Percentiles rank a stretch among this genome's conserved stretches.
Conservation (phyloP, 1,140 invertebrate genomes). For the Brachionus rotundiformis region DNA sequence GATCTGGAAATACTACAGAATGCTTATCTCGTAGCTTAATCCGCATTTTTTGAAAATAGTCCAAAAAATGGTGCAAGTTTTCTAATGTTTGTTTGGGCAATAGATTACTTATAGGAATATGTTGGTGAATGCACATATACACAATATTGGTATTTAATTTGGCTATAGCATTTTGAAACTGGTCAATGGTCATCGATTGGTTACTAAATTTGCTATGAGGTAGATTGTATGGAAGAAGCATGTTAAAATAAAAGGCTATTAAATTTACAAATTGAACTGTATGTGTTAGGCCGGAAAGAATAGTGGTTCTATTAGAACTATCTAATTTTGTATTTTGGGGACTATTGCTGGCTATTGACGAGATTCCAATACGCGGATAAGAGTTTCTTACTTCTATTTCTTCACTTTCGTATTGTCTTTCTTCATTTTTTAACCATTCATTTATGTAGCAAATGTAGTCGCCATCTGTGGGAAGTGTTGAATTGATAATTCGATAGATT, state of each 20-base stretch:
- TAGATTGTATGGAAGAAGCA: slow-evolving; percentile 43
- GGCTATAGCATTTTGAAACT: slow-evolving; percentile 48
- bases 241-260: slow-evolving; percentile 47
- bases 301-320: background rate
- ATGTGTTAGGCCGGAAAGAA: slow-evolving; percentile 37
- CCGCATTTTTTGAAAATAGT: slow-evolving; percentile 40
- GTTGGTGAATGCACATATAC: slow-evolving; percentile 29
- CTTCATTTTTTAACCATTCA: slow-evolving; percentile 11
- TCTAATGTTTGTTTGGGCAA: slow-evolving; percentile 45
- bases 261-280: slow-evolving; percentile 51
- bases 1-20: slow-evolving; percentile 31
- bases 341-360: background rate
- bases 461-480: slow-evolving; percentile 21
- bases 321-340: background rate
- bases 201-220: slow-evolving; percentile 45
- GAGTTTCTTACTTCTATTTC: background rate
- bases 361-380: background rate
- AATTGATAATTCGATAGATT: slow-evolving; percentile 35
- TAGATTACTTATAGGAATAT: slow-evolving; percentile 46
- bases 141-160: slow-evolving; percentile 51
- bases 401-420: background rate
- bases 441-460: slow-evolving; percentile 2
- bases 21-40: slow-evolving; percentile 45
- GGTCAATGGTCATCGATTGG: background rate
- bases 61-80: slow-evolving; percentile 45